Evolutionary conservation across 2,888 invertebrate genomes (phyloP).

Genomic region (Dorcus hopei): DNA sequence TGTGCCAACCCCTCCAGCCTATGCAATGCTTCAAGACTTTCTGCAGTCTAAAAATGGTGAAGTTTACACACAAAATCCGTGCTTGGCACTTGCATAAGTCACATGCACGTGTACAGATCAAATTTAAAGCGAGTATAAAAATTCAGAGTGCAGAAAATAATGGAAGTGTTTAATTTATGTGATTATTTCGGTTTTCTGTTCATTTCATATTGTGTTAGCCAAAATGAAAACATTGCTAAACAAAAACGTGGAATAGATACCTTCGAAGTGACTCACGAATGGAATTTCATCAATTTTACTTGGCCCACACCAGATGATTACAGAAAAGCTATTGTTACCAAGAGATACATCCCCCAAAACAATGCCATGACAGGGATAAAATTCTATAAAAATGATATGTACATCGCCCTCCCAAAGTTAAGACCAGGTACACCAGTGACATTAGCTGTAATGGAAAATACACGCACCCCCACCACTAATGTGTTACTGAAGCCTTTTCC

Average conservation of each 20-base stretch:
- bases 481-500: constrained; percentile 65
- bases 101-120: too few species aligned
- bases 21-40: too few species aligned
- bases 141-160: neutral
- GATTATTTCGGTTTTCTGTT: constrained; percentile 33
- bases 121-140: too few species aligned
- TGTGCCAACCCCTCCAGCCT: too few species aligned
- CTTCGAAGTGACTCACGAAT: constrained; percentile 66
- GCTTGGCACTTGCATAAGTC: too few species aligned
- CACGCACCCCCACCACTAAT: constrained; percentile 44
- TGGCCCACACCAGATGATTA: constrained; percentile 61
- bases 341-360: constrained; percentile 53
- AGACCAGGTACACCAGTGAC: constrained; percentile 68
- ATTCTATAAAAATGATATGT: constrained; percentile 64
- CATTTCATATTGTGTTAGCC: constrained; percentile 28
- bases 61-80: too few species aligned
- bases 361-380: constrained; percentile 67
- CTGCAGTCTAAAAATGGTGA: too few species aligned
- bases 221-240: constrained; percentile 10
- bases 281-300: constrained; percentile 66
- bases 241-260: constrained; percentile 29
- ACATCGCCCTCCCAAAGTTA: constrained; percentile 65
- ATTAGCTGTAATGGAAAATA: constrained; percentile 50
- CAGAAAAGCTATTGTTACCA: constrained; percentile 45
- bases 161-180: constrained; percentile 21